Evolutionary conservation across 1,140 invertebrate genomes (phyloP).

Genomic region (Drepana arcuata): DNA sequence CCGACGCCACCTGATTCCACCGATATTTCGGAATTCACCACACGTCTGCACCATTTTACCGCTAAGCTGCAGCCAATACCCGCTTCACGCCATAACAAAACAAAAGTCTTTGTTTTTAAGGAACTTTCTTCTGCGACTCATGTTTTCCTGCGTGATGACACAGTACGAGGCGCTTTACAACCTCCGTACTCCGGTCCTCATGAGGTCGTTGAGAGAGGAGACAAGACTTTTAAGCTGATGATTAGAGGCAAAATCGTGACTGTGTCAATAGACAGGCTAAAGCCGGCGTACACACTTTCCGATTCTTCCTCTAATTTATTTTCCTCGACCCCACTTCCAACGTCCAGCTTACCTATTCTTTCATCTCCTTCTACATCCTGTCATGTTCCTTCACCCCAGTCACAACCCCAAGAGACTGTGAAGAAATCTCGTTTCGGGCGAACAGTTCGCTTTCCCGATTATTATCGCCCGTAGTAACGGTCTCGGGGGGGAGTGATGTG

Average conservation of each 20-base stretch:
- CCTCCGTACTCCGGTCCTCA: slow-evolving; percentile 50
- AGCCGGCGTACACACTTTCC: slow-evolving; percentile 35
- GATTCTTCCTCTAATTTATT: no score
- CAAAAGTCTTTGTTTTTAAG: slow-evolving; percentile 17
- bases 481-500: no score
- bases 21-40: slow-evolving; percentile 15
- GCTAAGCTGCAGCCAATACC: slow-evolving; percentile 14
- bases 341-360: no score
- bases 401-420: no score
- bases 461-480: no score
- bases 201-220: slow-evolving; percentile 23
- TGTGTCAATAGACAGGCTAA: slow-evolving; percentile 44
- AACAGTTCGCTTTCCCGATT: no score
- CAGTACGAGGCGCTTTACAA: slow-evolving; percentile 29
- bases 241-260: slow-evolving; percentile 23
- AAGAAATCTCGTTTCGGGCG: no score
- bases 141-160: slow-evolving; percentile 43
- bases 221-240: slow-evolving; percentile 30
- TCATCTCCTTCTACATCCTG: no score
- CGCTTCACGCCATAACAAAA: slow-evolving; percentile 17
- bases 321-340: no score
- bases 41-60: slow-evolving; percentile 15
- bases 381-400: no score
- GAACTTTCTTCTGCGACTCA: slow-evolving; percentile 13
- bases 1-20: slow-evolving; percentile 6